Conservation (phyloP, 2,113 vertebrate genomes). For the Lichenostomus cassidix region DNA sequence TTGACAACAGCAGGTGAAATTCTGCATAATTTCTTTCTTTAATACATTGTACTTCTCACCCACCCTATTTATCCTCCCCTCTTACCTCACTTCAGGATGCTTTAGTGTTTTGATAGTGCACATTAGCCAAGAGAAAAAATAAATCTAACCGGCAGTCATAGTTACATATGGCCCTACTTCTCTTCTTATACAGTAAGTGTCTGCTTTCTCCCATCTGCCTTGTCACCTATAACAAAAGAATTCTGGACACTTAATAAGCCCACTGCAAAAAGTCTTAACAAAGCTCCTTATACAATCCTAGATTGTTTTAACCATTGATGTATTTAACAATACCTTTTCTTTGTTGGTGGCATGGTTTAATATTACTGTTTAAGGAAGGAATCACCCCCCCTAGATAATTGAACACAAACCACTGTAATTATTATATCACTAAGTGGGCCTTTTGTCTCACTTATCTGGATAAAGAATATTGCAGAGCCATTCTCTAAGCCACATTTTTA, state of each 20-base stretch:
- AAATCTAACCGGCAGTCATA: neutral
- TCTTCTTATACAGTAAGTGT: neutral
- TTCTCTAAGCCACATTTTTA: neutral
- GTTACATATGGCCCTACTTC: neutral
- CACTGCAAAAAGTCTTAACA: neutral
- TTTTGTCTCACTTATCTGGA: neutral
- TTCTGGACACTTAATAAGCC: neutral
- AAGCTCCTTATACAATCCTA: neutral
- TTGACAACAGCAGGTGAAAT: conserved; percentile 98
- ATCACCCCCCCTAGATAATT: neutral
- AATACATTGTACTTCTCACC: conserved; percentile 48
- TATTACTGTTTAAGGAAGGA: neutral
- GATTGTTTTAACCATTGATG: neutral
- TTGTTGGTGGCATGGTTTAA: neutral
- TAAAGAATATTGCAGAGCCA: neutral
- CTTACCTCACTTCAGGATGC: conserved; percentile 68
- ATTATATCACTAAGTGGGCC: neutral
- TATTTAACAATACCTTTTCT: neutral
- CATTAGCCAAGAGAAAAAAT: neutral
- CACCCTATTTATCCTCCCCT: conserved; percentile 7
- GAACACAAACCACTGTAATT: neutral
- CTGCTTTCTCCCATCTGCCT: neutral
- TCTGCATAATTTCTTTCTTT: conserved; percentile 79
- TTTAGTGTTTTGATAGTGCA: conserved; percentile 62
- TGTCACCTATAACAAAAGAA: neutral